phyloP scores from a whole-genome alignment of 2,888 invertebrate species.

The Drosophila monieri region DNA sequence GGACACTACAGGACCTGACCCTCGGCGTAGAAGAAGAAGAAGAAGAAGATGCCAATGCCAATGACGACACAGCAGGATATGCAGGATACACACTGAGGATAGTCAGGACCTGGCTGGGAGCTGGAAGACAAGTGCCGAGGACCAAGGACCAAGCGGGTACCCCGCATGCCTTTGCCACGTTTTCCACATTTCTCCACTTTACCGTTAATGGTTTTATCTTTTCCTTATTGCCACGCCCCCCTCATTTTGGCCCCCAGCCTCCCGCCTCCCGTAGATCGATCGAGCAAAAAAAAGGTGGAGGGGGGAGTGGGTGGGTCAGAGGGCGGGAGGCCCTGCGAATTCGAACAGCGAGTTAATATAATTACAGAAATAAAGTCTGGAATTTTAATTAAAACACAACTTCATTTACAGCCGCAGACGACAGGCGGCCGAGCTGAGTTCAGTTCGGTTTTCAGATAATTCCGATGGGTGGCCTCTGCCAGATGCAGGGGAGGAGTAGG shows the following conservation, averaged over 20 bases:
- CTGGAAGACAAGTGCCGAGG: not conserved
- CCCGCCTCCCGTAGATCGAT: constrained; percentile 49
- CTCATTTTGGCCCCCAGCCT: not conserved
- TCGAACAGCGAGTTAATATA: constrained; percentile 80
- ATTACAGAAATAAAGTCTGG: constrained; percentile 81
- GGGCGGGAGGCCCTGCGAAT: constrained; percentile 48
- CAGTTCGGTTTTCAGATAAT: constrained; percentile 4
- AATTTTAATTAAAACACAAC: constrained; percentile 81
- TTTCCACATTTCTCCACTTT: constrained; percentile 73
- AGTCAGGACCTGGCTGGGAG: constrained; percentile 2
- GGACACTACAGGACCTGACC: constrained; percentile 19
- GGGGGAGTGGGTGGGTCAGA: not conserved
- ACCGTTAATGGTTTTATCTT: constrained; percentile 77
- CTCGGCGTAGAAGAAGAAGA: constrained; percentile 38
- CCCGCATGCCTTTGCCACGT: constrained; percentile 77
- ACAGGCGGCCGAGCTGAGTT: constrained; percentile 41
- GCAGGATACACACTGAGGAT: constrained; percentile 23
- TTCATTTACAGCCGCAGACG: constrained; percentile 79
- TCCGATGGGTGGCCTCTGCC: not conserved
- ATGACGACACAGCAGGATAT: constrained; percentile 69
- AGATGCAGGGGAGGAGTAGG: not conserved
- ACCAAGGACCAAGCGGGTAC: constrained; percentile 7
- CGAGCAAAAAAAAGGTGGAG: constrained; percentile 30
- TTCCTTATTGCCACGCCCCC: constrained; percentile 47
- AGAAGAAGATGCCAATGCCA: constrained; percentile 68